Evolutionary conservation across 2,113 vertebrate species (phyloP).

Genomic region (Oryzias woworae): DNA sequence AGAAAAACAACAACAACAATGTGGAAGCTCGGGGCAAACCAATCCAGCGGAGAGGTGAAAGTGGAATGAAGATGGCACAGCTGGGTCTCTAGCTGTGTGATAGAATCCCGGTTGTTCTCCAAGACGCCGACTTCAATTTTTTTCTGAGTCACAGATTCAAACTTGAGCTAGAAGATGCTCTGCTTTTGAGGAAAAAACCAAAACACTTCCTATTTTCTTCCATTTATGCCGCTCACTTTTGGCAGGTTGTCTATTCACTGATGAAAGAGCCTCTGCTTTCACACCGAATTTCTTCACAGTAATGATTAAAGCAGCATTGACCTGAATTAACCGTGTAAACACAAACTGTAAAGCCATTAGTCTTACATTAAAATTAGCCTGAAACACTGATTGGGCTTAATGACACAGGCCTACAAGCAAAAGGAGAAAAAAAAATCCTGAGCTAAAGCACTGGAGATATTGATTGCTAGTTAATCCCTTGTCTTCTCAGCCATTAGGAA

Average conservation of each 20-base stretch:
- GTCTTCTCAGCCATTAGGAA: constrained; percentile 63
- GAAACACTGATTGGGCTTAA: constrained; percentile 52
- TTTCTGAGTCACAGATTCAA: constrained; percentile 26
- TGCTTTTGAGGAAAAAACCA: constrained; percentile 3
- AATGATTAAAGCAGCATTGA: constrained; percentile 19
- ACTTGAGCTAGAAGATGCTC: constrained; percentile 38
- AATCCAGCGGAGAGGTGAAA: constrained; percentile 21
- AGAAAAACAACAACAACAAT: constrained; percentile 18
- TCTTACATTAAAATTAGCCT: constrained; percentile 42
- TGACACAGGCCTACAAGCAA: constrained; percentile 24
- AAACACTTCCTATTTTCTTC: constrained; percentile 45
- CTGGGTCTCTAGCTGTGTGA: constrained; percentile 29
- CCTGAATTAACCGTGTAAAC: constrained; percentile 29
- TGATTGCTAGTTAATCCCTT: constrained; percentile 63
- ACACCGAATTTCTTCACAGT: constrained; percentile 14
- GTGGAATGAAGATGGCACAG: constrained; percentile 18
- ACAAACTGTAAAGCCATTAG: constrained; percentile 14
- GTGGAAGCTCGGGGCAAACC: background rate
- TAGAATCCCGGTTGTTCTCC: constrained; percentile 41
- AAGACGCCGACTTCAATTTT: constrained; percentile 44
- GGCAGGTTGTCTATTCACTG: constrained; percentile 17
- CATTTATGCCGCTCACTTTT: constrained; percentile 7
- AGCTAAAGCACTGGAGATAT: constrained; percentile 52
- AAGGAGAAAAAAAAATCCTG: constrained; percentile 35
- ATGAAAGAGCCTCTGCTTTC: constrained; percentile 8